Conservation (phyloP, 2,797 vertebrate genomes). For the Buphagus erythrorhynchus region DNA sequence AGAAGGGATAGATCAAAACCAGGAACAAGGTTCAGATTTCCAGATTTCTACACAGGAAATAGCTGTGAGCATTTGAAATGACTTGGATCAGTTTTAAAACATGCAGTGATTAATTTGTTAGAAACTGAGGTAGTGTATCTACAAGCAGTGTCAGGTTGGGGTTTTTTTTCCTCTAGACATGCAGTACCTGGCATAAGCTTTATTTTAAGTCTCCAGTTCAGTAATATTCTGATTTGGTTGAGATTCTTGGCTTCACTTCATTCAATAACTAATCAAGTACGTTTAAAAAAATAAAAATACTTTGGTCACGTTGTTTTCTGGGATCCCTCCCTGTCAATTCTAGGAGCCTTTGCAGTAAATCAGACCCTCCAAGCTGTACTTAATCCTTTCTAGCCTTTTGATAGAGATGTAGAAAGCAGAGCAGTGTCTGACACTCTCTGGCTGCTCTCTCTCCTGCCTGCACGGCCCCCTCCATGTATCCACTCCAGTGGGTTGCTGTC, state of each 20-base stretch:
- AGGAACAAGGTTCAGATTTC: not conserved
- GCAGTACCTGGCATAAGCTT: not conserved
- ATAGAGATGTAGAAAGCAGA: not conserved
- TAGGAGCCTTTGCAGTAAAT: not conserved
- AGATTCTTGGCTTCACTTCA: not conserved
- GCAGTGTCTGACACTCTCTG: conserved; percentile 73
- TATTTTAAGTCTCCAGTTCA: not conserved
- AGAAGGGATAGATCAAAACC: not conserved
- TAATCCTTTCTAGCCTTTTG: not conserved
- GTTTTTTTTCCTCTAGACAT: not conserved
- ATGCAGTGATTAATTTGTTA: not conserved
- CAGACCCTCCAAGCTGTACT: not conserved
- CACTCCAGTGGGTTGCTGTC: conserved; percentile 82
- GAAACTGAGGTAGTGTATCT: not conserved
- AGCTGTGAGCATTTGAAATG: not conserved
- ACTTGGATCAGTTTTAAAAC: not conserved
- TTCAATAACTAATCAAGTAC: not conserved
- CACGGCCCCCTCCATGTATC: conserved; percentile 84
- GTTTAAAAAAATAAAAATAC: not conserved
- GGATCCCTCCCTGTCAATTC: not conserved
- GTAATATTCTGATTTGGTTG: not conserved
- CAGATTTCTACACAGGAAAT: not conserved
- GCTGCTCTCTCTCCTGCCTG: conserved; percentile 82
- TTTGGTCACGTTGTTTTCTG: not conserved
- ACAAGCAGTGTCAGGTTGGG: not conserved